Conservation (phyloP, 2,797 vertebrate species). For the Sebastes matsubarae region DNA sequence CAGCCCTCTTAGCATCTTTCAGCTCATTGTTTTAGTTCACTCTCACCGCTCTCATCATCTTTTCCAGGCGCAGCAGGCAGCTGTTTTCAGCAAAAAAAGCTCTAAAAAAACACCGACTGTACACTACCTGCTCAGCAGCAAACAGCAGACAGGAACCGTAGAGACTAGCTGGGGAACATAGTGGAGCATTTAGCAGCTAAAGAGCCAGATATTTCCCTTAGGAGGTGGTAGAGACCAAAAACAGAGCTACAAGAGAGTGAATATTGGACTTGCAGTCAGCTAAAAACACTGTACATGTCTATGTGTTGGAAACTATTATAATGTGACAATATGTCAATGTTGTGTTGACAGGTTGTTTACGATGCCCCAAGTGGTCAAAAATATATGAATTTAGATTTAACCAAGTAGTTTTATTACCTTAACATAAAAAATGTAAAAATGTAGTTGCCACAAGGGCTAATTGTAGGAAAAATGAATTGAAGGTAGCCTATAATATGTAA, state of each 20-base stretch:
- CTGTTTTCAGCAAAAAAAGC: neutral
- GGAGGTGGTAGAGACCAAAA: neutral
- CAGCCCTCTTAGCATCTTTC: too few relatives aligned
- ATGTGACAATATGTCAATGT: neutral
- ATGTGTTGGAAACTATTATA: neutral
- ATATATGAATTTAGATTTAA: too few relatives aligned
- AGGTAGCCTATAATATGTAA: too few relatives aligned
- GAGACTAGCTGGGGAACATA: neutral
- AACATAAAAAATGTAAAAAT: neutral
- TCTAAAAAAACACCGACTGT: neutral
- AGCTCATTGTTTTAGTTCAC: too few relatives aligned
- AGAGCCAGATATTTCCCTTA: neutral
- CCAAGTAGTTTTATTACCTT: neutral
- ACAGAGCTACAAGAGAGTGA: neutral
- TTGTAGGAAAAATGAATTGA: neutral
- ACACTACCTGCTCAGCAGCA: neutral
- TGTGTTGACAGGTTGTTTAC: neutral
- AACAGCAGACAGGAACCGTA: neutral
- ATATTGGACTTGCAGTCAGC: neutral
- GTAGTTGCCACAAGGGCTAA: neutral
- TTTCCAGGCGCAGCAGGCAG: too few relatives aligned
- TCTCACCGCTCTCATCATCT: too few relatives aligned
- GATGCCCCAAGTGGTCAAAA: neutral
- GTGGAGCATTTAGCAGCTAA: neutral
- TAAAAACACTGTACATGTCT: neutral